A percentile compares a stretch with the other conserved stretches of the same genome.
Conservation (phyloP, 2,113 vertebrate genomes). For the Cyanistes caeruleus region DNA sequence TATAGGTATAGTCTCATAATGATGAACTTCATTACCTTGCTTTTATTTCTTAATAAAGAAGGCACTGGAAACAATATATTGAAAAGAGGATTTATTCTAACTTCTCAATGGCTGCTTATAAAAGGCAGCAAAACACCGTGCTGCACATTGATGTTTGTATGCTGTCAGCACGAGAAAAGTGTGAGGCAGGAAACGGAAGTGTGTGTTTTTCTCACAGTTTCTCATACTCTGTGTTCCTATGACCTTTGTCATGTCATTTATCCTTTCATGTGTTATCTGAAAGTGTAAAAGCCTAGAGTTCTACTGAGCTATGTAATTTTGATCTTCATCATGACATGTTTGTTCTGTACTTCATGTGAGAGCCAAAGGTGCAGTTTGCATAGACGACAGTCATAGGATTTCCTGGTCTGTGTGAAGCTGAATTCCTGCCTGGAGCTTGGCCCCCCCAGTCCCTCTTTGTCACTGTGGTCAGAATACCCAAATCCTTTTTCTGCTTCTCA, state of each 20-base stretch:
- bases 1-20: neutral
- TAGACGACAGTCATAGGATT: accelerated
- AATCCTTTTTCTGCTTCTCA: neutral
- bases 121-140: neutral
- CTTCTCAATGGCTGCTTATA: neutral
- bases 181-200: neutral
- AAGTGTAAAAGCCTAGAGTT: neutral
- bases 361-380: neutral
- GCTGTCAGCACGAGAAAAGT: neutral
- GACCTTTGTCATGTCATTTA: neutral
- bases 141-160: neutral
- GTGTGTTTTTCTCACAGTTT: neutral
- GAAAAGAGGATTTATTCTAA: neutral
- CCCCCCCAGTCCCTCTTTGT: neutral
- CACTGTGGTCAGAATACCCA: neutral
- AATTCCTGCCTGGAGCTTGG: neutral
- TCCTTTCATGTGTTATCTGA: neutral
- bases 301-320: neutral
- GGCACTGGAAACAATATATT: neutral
- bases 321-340: neutral
- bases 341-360: neutral
- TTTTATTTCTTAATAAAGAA: neutral
- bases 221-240: neutral
- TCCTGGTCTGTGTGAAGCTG: neutral
- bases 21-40: neutral